Percentiles rank a stretch among this genome's conserved stretches.
Conservation (phyloP, 2,113 vertebrate genomes). For the Gnathonemus echidnorhynchus region DNA sequence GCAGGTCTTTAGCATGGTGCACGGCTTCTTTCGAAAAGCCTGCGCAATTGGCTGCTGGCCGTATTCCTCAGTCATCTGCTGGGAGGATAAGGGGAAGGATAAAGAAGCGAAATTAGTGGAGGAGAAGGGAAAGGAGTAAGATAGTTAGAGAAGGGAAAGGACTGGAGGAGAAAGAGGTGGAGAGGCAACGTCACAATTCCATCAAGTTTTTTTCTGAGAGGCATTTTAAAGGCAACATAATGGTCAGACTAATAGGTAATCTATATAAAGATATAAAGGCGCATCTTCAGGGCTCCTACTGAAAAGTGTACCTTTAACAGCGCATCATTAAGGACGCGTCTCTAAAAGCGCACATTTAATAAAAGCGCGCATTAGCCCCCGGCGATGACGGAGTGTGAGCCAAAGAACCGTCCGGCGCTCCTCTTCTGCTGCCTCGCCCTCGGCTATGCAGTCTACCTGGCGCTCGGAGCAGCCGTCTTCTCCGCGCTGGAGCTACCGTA, state of each 20-base stretch:
- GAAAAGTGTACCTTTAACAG: neutral
- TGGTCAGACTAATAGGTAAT: too few species aligned
- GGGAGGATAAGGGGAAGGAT: neutral
- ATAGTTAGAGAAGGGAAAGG: neutral
- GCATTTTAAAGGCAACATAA: neutral
- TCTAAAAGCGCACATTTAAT: neutral
- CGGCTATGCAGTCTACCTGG: conserved; percentile 73
- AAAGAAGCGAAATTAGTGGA: neutral
- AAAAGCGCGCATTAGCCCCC: neutral
- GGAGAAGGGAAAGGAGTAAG: neutral
- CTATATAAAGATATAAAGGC: neutral
- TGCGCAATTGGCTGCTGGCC: too few species aligned
- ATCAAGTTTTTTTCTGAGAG: neutral
- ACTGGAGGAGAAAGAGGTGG: neutral
- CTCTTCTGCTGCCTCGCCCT: conserved; percentile 70
- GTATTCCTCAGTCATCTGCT: neutral
- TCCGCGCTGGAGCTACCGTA: conserved; percentile 86
- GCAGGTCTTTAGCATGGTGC: neutral
- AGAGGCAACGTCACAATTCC: neutral
- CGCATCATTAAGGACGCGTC: neutral
- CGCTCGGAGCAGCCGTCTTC: conserved; percentile 87
- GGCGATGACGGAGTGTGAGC: neutral
- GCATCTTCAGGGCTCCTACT: neutral
- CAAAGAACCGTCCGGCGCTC: conserved; percentile 63
- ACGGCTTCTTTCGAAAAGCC: neutral